Conservation (phyloP, 2,888 invertebrate species). For the Sphaerophoria taeniata region DNA sequence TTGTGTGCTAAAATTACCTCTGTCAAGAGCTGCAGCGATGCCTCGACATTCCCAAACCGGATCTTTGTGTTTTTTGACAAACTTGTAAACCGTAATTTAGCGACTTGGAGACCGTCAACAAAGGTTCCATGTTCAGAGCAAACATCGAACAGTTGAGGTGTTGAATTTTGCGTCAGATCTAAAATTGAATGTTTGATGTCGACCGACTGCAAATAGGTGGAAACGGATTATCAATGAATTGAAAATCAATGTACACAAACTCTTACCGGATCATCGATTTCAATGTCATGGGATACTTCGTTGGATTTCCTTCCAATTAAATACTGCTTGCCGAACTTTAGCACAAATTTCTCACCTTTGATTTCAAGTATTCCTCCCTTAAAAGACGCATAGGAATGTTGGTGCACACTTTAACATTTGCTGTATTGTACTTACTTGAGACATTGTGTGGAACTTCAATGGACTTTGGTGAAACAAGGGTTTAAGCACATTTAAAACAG, state of each 20-base stretch:
- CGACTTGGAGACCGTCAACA: slow-evolving; percentile 36
- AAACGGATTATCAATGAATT: not conserved
- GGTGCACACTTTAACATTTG: too few relatives aligned
- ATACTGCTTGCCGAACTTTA: slow-evolving; percentile 49
- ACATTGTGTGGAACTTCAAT: not conserved
- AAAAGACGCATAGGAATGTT: not conserved
- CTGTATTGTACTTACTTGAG: slow-evolving; percentile 10
- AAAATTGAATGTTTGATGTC: slow-evolving; percentile 63
- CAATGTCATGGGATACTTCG: slow-evolving; percentile 51
- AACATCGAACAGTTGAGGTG: slow-evolving; percentile 42
- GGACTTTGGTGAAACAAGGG: not conserved
- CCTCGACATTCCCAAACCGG: slow-evolving; percentile 52
- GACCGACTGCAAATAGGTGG: slow-evolving; percentile 38
- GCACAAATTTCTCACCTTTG: slow-evolving; percentile 30
- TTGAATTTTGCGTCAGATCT: slow-evolving; percentile 29
- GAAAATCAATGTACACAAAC: not conserved
- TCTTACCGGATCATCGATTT: slow-evolving; percentile 60
- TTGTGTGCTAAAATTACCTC: slow-evolving; percentile 31
- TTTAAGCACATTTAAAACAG: slow-evolving; percentile 1
- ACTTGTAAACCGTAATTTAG: slow-evolving; percentile 8
- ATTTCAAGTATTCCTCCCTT: slow-evolving; percentile 54
- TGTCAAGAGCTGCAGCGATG: slow-evolving; percentile 18
- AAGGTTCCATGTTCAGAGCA: slow-evolving; percentile 62
- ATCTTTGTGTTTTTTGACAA: slow-evolving; percentile 40
- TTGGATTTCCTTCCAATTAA: slow-evolving; percentile 39